Evolutionary conservation across 2,888 invertebrate species (phyloP), one percentile per base, ranked within the genome.

Genomic region (Acleris laterana): DNA sequence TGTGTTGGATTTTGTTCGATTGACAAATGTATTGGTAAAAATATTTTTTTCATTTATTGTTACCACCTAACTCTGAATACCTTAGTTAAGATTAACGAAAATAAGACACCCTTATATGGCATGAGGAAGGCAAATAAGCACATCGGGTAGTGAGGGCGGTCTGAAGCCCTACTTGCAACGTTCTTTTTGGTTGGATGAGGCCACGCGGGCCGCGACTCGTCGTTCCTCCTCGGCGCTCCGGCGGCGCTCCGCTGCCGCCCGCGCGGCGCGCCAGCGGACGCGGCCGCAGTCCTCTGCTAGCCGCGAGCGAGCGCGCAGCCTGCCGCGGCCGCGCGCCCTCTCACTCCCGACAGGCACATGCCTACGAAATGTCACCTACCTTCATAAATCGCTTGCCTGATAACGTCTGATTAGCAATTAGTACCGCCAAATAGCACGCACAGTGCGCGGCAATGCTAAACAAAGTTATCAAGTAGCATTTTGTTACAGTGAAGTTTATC

Each of bases 221-320:
- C 38, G 50, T 22, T 50, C 11, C n/a, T 13, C 20, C 50, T 7
- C 9, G 7, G 50, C 20, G 19, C 46, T 17, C n/a, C 17, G 46
- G 3, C 20, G 17, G 22, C 20, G 19, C 46, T 17, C n/a, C 46
- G 46, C 46, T 6, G 49, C 53, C 69, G 70, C 69, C 61, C 64
- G 68, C 71, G 70, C 70, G 56, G 56, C 72, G 68, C 49, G 62
- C 68, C 78, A 74, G 72, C 77, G 77, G 72, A 69, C 74, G 72
- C 77, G 77, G 70, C 73, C 82, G 74, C 91, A 92, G 92, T 92
- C 80, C 86, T 85, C 89, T 83, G 81, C 82, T 82, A 89, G 85
- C 91, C 90, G 90, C 89, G 88, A 89, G 84, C 85, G 91, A 90
- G 92, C 89, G 90, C 89, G 91, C 89, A 88, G 90, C 89, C 83